Percentiles rank a stretch among this genome's conserved stretches.
Conservation (phyloP, 92 coral and sea anemone genomes). For the Hydrozoanthus gracilis region DNA sequence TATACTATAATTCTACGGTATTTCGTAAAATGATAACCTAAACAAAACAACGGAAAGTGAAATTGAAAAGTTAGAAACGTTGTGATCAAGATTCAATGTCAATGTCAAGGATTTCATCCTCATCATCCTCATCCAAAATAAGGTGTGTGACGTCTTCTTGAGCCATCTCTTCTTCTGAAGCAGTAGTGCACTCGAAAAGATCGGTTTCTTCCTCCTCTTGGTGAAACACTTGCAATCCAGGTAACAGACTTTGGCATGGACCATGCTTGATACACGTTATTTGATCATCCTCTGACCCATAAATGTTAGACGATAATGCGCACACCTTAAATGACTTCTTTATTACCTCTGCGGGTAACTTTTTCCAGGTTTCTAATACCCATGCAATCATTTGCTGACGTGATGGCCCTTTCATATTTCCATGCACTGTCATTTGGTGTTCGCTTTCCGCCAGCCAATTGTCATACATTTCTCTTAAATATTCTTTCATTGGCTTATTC, state of each 20-base stretch:
- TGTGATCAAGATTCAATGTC: too few species aligned
- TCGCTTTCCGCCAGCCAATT: conserved; percentile 53
- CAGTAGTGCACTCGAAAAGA: conserved; percentile 49
- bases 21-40: too few species aligned
- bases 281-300: conserved; percentile 51
- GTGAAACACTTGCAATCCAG: conserved; percentile 51
- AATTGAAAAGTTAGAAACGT: too few species aligned
- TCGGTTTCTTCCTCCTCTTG: conserved; percentile 59
- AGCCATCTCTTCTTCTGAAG: conserved; percentile 53
- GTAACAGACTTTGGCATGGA: conserved; percentile 53
- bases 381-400: conserved; percentile 53
- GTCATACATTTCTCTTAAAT: conserved; percentile 42
- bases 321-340: conserved; percentile 60
- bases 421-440: conserved; percentile 46
- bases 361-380: conserved; percentile 57
- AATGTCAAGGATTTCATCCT: conserved; percentile 3
- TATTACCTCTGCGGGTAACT: conserved; percentile 45
- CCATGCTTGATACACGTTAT: conserved; percentile 63
- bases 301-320: conserved; percentile 43
- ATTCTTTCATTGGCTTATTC: conserved; percentile 57
- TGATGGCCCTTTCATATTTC: conserved; percentile 57
- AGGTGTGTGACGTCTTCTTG: background rate
- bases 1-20: too few species aligned
- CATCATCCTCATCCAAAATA: conserved; percentile 34
- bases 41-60: too few species aligned